A percentile compares a stretch with the other conserved stretches of the same genome.
These are phyloP conservation scores for Zoanthus gigantus DNA, from an alignment of 92 coral and sea anemone species.

Conservation along the genomic window DNA sequence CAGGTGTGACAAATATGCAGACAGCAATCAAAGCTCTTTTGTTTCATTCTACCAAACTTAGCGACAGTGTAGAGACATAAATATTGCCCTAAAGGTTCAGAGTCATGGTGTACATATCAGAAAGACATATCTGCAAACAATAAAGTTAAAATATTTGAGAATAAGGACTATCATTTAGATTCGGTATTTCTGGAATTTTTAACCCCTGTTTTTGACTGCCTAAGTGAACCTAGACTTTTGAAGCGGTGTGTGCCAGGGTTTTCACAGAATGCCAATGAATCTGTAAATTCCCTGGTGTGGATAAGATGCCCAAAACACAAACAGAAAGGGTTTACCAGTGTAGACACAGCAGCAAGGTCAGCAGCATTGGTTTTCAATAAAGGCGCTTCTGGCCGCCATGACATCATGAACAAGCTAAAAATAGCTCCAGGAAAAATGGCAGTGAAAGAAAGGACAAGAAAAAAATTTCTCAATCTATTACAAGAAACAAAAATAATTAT, in stretches of 20 bases:
- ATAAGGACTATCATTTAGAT: slow-evolving; percentile 16
- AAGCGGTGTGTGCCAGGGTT: slow-evolving; percentile 42
- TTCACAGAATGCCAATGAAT: slow-evolving; percentile 52
- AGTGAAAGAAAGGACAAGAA: slow-evolving; percentile 23
- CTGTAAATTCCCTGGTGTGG: slow-evolving; percentile 51
- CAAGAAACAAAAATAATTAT: slow-evolving; percentile 21
- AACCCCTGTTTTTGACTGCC: slow-evolving; percentile 35
- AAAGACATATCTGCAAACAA: slow-evolving; percentile 7
- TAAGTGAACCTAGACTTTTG: slow-evolving; percentile 46
- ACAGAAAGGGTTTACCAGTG: slow-evolving; percentile 16
- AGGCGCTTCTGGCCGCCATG: slow-evolving; percentile 38
- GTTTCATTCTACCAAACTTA: slow-evolving; percentile 4
- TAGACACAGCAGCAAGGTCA: slow-evolving; percentile 49
- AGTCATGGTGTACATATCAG: slow-evolving; percentile 8
- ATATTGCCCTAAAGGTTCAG: slow-evolving; percentile 8
- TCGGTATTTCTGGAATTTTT: slow-evolving; percentile 49
- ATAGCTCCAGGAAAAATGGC: slow-evolving; percentile 38
- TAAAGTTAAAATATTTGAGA: slow-evolving; percentile 8
- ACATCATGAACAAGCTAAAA: slow-evolving; percentile 29
- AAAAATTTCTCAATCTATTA: slow-evolving; percentile 23
- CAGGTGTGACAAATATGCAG: background rate
- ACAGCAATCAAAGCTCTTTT: slow-evolving; percentile 13
- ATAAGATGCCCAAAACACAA: slow-evolving; percentile 52
- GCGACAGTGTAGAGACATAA: background rate
- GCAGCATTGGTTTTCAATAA: slow-evolving; percentile 39